A percentile compares a stretch with the other conserved stretches of the same genome.
Conservation (phyloP, 2,797 vertebrate species). For the Chaunax sp. region DNA sequence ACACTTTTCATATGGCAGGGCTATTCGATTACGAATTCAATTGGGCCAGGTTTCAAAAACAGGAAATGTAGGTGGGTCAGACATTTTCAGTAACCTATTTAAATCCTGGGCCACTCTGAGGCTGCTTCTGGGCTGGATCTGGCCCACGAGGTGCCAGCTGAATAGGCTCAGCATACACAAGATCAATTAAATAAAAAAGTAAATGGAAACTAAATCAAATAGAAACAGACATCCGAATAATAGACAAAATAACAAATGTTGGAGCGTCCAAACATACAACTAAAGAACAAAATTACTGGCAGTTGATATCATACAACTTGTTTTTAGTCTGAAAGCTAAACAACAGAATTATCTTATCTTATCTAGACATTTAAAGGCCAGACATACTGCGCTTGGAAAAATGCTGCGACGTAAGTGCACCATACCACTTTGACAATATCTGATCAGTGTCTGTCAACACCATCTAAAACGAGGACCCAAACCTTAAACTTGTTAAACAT, state of each 20-base stretch:
- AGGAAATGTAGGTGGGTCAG: too few species aligned
- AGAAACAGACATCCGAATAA: slow-evolving; percentile 1
- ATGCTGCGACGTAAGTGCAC: neutral
- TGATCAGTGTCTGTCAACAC: slow-evolving; percentile 29
- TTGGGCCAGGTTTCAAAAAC: too few species aligned
- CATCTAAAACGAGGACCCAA: slow-evolving; percentile 14
- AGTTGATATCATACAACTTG: neutral
- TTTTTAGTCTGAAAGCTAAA: neutral
- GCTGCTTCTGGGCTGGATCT: too few species aligned
- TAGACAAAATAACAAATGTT: neutral
- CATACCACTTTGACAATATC: slow-evolving; percentile 8
- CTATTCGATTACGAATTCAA: too few species aligned
- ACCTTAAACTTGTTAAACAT: slow-evolving; percentile 25
- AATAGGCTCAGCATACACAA: too few species aligned
- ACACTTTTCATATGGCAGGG: neutral
- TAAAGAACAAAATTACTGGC: neutral
- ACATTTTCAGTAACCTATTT: too few species aligned
- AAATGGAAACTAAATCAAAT: neutral
- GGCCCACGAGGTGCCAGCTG: too few species aligned
- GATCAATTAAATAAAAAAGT: neutral
- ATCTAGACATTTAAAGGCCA: neutral
- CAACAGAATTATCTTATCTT: neutral
- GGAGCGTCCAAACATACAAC: neutral
- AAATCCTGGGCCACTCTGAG: too few species aligned
- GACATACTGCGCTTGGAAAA: neutral